phyloP scores from a whole-genome alignment of 2,888 invertebrate species.

The Gastracanthus pulcherrimus region DNA sequence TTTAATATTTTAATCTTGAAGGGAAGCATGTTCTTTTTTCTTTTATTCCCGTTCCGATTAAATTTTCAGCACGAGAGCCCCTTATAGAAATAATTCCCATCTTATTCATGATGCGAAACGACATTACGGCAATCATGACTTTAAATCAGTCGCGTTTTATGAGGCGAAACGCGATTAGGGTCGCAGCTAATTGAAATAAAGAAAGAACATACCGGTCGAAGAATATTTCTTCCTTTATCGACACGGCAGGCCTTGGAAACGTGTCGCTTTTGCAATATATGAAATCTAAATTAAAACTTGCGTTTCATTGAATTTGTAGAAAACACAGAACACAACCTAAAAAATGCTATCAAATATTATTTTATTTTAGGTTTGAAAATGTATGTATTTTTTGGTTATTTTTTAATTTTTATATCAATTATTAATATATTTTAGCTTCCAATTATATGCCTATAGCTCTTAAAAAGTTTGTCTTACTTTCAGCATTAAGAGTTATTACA shows the following conservation, averaged over 20 bases:
- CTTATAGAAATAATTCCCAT: conserved; percentile 35
- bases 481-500: no score
- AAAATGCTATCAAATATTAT: no score
- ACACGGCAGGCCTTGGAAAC: neutral
- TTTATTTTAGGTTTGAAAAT: no score
- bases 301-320: no score
- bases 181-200: conserved; percentile 72
- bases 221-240: neutral
- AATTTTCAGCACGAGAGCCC: conserved; percentile 60
- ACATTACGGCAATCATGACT: conserved; percentile 57
- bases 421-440: no score
- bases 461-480: no score
- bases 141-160: conserved; percentile 68
- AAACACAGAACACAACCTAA: no score
- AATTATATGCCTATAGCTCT: no score
- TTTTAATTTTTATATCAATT: no score
- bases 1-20: conserved; percentile 28
- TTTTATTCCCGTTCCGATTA: conserved; percentile 41
- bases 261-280: no score
- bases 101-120: conserved; percentile 59
- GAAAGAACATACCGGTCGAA: conserved; percentile 60
- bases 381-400: no score
- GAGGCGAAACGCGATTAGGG: conserved; percentile 71
- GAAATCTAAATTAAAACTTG: no score
- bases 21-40: neutral